These are phyloP conservation scores for Xenops minutus DNA, from an alignment of 2,797 vertebrate species.

Conservation along the genomic window DNA sequence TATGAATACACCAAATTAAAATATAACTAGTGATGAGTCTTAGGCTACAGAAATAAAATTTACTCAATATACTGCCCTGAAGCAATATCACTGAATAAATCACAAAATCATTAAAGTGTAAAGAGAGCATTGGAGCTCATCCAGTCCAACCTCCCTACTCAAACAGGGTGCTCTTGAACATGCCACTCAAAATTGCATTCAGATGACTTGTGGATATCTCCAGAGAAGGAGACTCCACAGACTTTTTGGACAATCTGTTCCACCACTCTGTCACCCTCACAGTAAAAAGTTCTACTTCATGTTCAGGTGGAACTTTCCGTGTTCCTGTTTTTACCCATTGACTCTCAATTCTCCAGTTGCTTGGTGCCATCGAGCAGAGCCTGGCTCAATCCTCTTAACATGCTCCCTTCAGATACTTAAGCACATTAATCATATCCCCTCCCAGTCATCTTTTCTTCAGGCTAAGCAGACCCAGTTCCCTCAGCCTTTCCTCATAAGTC, in stretches of 20 bases:
- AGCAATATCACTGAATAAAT: neutral
- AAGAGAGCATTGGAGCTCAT: neutral
- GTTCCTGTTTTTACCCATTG: neutral
- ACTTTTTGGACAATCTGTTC: neutral
- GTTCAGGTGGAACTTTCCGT: fast-evolving
- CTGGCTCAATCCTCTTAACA: neutral
- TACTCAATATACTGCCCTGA: neutral
- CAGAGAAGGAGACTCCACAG: neutral
- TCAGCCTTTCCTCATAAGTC: too few relatives aligned
- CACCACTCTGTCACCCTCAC: neutral
- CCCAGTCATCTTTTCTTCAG: neutral
- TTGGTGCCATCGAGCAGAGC: neutral
- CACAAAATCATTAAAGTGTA: neutral
- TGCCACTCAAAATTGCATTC: neutral
- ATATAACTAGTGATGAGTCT: conserved; percentile 2
- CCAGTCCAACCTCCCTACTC: neutral
- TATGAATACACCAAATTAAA: conserved; percentile 19
- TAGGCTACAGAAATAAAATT: neutral
- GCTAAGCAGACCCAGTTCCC: neutral
- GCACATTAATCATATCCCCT: neutral
- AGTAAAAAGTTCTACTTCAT: neutral
- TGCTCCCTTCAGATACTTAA: neutral
- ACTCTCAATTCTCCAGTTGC: neutral
- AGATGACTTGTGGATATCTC: neutral
- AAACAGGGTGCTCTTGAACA: fast-evolving